Evolutionary conservation across 2,888 invertebrate species (phyloP).

Genomic region (Drosophila villosipedis): DNA sequence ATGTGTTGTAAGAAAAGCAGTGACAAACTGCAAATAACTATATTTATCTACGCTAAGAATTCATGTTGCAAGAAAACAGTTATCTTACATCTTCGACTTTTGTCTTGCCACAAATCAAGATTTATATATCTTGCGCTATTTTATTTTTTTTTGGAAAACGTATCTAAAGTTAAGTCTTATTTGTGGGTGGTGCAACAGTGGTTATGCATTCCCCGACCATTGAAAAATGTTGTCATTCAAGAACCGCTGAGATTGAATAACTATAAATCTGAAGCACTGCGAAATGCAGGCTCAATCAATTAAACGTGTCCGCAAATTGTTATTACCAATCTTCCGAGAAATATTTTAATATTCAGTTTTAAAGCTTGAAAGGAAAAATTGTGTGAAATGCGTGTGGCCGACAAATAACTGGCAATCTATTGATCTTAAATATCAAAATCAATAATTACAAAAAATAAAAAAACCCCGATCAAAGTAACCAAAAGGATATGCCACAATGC

Average conservation of each 20-base stretch:
- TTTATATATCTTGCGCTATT: background rate
- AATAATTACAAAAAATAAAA: background rate
- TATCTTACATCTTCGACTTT: background rate
- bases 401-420: background rate
- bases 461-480: background rate
- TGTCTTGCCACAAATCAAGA: background rate
- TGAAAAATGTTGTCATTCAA: background rate
- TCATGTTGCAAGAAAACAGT: background rate
- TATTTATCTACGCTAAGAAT: background rate
- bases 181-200: background rate
- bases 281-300: background rate
- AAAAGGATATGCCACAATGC: background rate
- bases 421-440: background rate
- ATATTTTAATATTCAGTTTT: background rate
- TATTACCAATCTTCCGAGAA: background rate
- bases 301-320: background rate
- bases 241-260: background rate
- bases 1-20: slow-evolving; percentile 8
- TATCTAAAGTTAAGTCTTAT: background rate
- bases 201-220: too few species aligned
- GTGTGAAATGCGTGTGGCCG: background rate
- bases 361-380: background rate
- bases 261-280: background rate
- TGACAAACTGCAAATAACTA: slow-evolving; percentile 23
- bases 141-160: background rate